A percentile compares a stretch with the other conserved stretches of the same genome.
phyloP scores from a whole-genome alignment of 2,888 invertebrate genomes.

The Xylocampa areola region DNA sequence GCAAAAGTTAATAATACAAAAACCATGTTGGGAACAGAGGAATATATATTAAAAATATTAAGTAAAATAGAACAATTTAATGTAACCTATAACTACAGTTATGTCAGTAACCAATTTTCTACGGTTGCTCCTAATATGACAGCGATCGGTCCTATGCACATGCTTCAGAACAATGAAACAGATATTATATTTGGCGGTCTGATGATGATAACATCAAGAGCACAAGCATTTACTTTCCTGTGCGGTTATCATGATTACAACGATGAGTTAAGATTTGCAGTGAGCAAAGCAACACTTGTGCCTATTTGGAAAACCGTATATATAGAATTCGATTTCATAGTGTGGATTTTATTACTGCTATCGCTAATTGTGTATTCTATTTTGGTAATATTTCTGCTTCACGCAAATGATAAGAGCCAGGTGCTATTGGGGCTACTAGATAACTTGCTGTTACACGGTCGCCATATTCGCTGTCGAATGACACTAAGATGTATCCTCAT shows the following conservation, averaged over 20 bases:
- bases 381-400: constrained; percentile 53
- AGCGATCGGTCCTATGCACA: constrained; percentile 44
- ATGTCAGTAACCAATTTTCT: constrained; percentile 26
- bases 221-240: constrained; percentile 61
- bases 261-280: constrained; percentile 65
- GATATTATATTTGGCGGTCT: constrained; percentile 58
- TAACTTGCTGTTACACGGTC: constrained; percentile 63
- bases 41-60: constrained; percentile 43
- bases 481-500: constrained; percentile 58
- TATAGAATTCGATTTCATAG: constrained; percentile 61
- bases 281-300: constrained; percentile 59
- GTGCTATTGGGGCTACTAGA: constrained; percentile 65
- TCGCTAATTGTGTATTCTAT: constrained; percentile 58
- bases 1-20: constrained; percentile 13
- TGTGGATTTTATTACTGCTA: constrained; percentile 65
- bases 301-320: constrained; percentile 64
- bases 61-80: constrained; percentile 46
- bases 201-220: constrained; percentile 44
- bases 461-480: constrained; percentile 44
- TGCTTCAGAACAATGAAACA: constrained; percentile 55
- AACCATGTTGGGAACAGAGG: constrained; percentile 46
- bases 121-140: constrained; percentile 44
- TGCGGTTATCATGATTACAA: constrained; percentile 59
- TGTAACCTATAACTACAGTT: constrained; percentile 39
- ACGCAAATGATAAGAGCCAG: constrained; percentile 55